A percentile compares a stretch with the other conserved stretches of the same genome.
phyloP scores from a whole-genome alignment of 2,797 vertebrate genomes.

The Siniperca scherzeri region DNA sequence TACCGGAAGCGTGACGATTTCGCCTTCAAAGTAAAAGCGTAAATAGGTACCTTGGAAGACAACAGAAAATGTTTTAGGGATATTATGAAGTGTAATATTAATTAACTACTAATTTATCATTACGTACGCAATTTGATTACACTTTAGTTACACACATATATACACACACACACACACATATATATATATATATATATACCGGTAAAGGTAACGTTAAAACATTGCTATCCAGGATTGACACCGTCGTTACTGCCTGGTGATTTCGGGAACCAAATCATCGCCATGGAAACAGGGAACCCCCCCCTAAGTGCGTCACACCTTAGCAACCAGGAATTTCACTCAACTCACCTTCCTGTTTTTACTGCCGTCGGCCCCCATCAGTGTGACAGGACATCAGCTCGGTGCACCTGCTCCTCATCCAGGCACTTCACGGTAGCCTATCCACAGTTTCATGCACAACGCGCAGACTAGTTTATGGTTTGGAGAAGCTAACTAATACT shows the following conservation, averaged over 20 bases:
- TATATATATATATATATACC: background rate
- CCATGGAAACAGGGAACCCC: constrained; percentile 63
- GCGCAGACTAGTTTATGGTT: rapidly evolving
- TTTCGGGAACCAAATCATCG: constrained; percentile 25
- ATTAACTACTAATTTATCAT: background rate
- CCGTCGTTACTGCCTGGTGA: too few species aligned
- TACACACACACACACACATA: too few species aligned
- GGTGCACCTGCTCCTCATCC: constrained; percentile 64
- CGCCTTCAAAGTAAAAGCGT: constrained; percentile 52
- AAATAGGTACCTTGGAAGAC: background rate
- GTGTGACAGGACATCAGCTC: constrained; percentile 57
- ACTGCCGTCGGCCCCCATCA: constrained; percentile 85
- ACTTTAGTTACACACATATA: too few species aligned
- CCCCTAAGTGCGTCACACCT: constrained; percentile 57
- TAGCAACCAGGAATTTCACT: constrained; percentile 27
- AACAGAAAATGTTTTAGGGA: background rate
- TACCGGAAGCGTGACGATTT: constrained; percentile 19
- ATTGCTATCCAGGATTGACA: background rate
- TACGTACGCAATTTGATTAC: rapidly evolving
- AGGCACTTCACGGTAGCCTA: constrained; percentile 20
- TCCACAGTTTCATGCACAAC: background rate
- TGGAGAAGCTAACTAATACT: rapidly evolving
- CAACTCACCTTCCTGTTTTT: constrained; percentile 82
- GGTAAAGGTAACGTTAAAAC: background rate
- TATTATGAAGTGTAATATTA: background rate